Percentiles rank a stretch among this genome's conserved stretches.
Evolutionary conservation across 2,888 invertebrate species (phyloP).

Genomic region (Lasioglossum marginatum): DNA sequence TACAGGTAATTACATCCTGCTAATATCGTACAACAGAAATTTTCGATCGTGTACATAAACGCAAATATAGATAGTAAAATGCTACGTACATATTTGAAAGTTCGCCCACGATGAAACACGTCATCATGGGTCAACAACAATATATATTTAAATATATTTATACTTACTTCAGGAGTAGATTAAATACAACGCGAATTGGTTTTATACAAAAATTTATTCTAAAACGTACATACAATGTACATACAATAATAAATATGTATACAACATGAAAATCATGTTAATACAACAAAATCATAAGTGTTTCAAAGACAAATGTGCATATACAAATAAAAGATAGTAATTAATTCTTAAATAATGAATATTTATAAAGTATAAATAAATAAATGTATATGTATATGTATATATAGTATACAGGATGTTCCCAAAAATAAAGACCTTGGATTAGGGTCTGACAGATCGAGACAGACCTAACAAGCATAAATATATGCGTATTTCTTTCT

Average conservation of each 20-base stretch:
- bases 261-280: slow-evolving; percentile 59
- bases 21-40: not conserved
- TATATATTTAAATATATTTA: not conserved
- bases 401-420: slow-evolving; percentile 28
- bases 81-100: not conserved
- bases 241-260: slow-evolving; percentile 57
- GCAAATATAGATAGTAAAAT: not conserved
- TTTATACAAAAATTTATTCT: slow-evolving; percentile 70
- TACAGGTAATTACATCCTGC: not conserved
- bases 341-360: slow-evolving; percentile 48
- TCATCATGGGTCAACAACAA: not conserved
- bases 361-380: slow-evolving; percentile 61
- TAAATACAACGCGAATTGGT: not conserved
- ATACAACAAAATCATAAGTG: slow-evolving; percentile 55
- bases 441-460: not conserved
- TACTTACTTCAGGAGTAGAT: too few relatives aligned
- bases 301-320: slow-evolving; percentile 60
- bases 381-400: slow-evolving; percentile 48
- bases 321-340: slow-evolving; percentile 59
- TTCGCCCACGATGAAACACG: not conserved
- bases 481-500: not conserved
- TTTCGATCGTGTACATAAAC: not conserved
- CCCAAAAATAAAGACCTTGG: slow-evolving; percentile 2
- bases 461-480: not conserved
- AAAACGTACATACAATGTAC: slow-evolving; percentile 63